Conservation (phyloP, 2,113 vertebrate genomes). For the Elgaria multicarinata region DNA sequence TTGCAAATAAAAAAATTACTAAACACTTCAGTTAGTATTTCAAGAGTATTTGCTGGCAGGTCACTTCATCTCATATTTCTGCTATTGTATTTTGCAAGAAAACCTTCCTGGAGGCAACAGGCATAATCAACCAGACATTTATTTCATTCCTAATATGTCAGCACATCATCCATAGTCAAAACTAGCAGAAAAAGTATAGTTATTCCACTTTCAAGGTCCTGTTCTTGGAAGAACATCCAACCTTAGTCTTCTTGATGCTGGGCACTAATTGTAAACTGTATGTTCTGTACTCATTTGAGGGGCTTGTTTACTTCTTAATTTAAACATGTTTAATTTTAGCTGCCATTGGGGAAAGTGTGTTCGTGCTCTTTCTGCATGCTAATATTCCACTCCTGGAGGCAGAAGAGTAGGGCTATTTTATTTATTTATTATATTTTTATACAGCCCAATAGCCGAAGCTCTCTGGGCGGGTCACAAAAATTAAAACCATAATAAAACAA, state of each 20-base stretch:
- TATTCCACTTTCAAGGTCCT: slow-evolving; percentile 34
- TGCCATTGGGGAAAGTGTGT: not conserved
- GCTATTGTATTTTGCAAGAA: not conserved
- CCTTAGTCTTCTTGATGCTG: slow-evolving; percentile 25
- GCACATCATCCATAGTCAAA: slow-evolving; percentile 19
- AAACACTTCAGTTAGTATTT: not conserved
- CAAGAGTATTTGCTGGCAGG: not conserved
- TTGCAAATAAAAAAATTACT: not conserved
- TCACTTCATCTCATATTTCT: not conserved
- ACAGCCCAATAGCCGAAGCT: too few relatives aligned
- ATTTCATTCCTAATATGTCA: slow-evolving; percentile 23
- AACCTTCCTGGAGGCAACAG: not conserved
- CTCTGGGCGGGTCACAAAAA: too few relatives aligned
- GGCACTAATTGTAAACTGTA: slow-evolving; percentile 16
- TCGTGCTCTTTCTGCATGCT: not conserved
- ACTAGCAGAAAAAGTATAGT: slow-evolving; percentile 16
- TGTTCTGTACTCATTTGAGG: slow-evolving; percentile 27
- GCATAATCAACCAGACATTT: not conserved
- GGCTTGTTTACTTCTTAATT: not conserved
- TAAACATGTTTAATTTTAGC: not conserved
- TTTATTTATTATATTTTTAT: too few relatives aligned
- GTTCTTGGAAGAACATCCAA: slow-evolving; percentile 48
- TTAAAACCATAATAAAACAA: too few relatives aligned
- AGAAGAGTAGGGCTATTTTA: not conserved
- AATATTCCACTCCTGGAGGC: not conserved